Conservation (phyloP, 1,140 invertebrate species). For the Pollicipes pollicipes region DNA sequence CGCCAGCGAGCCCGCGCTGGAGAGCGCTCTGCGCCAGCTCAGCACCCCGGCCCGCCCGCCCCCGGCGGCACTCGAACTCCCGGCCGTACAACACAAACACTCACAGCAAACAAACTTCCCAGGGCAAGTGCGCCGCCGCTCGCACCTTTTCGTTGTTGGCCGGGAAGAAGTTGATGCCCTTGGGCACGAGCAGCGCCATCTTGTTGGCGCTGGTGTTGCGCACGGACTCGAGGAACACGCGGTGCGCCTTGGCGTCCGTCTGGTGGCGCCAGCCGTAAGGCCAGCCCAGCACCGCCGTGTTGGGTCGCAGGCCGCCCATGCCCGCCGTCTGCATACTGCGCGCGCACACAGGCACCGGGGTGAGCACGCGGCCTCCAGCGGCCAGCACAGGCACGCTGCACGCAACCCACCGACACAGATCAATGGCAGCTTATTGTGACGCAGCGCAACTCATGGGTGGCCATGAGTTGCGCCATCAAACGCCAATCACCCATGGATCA, state of each 20-base stretch:
- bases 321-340: slow-evolving; percentile 86
- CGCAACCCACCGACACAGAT: no score
- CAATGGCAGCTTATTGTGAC: no score
- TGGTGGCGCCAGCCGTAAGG: slow-evolving; percentile 86
- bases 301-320: slow-evolving; percentile 91
- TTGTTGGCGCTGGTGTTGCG: slow-evolving; percentile 47
- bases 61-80: background rate
- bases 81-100: background rate
- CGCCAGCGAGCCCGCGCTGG: no score
- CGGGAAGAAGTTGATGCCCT: slow-evolving; percentile 93
- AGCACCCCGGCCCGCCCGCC: no score
- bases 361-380: no score
- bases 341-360: slow-evolving; percentile 20
- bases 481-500: no score
- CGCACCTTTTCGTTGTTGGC: background rate
- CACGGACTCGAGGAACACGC: slow-evolving; percentile 72
- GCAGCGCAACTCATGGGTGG: no score
- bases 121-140: background rate
- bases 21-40: no score
- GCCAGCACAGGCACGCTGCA: no score
- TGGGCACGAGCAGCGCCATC: slow-evolving; percentile 83
- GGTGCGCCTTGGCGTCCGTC: slow-evolving; percentile 65
- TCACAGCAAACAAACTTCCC: background rate
- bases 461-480: no score
- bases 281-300: slow-evolving; percentile 95